Evolutionary conservation across 2,888 invertebrate species (phyloP).

Genomic region (Eubasilissa splendida): DNA sequence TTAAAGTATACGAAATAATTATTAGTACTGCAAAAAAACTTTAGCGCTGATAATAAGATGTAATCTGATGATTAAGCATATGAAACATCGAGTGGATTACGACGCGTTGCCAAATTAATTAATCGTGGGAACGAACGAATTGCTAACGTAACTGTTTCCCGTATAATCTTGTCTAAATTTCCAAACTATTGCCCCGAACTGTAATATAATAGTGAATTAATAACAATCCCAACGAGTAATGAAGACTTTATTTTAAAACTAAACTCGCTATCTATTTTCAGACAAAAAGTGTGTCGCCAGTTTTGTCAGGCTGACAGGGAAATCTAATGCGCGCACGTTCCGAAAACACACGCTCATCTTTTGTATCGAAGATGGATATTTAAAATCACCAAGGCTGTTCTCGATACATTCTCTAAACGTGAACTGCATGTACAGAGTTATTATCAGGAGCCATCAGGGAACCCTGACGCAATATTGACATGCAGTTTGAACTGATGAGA

Average conservation of each 20-base stretch:
- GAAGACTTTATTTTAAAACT: too few species aligned
- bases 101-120: not conserved
- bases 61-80: not conserved
- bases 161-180: not conserved
- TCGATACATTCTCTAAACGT: conserved; percentile 24
- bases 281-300: too few species aligned
- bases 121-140: conserved; percentile 15
- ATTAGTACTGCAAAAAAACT: too few species aligned
- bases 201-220: not conserved
- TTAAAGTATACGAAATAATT: too few species aligned
- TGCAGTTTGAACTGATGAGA: conserved; percentile 44
- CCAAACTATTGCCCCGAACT: not conserved
- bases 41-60: too few species aligned
- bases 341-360: not conserved
- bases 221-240: not conserved
- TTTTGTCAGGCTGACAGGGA: too few species aligned
- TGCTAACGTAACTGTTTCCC: not conserved
- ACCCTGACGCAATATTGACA: conserved; percentile 39
- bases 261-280: too few species aligned
- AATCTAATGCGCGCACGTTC: too few species aligned
- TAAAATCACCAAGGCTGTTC: conserved; percentile 22
- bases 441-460: conserved; percentile 20
- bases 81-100: conserved; percentile 4
- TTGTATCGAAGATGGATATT: conserved; percentile 6
- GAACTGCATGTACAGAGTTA: conserved; percentile 1